These are phyloP conservation scores for Struthidea cinerea DNA, from an alignment of 2,113 vertebrate genomes.

Conservation along the genomic window DNA sequence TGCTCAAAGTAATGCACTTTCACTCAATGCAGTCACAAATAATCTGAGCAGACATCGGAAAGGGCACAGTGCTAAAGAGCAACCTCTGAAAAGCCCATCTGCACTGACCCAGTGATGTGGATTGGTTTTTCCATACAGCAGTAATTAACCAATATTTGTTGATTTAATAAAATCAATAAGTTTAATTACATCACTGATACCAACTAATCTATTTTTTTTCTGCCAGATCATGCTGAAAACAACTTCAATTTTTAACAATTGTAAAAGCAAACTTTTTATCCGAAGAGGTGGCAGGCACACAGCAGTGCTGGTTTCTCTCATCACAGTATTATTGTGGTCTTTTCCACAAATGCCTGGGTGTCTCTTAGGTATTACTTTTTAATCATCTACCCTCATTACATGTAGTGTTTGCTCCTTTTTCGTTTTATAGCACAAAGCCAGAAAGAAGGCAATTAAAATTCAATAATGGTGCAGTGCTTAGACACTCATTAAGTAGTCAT, in stretches of 20 bases:
- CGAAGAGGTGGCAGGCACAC: not conserved
- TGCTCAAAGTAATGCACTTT: not conserved
- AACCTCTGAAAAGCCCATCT: not conserved
- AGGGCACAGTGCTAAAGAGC: not conserved
- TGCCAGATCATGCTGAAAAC: not conserved
- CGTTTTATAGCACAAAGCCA: constrained; percentile 14
- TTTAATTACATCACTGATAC: not conserved
- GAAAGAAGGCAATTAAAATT: constrained; percentile 60
- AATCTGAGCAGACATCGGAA: not conserved
- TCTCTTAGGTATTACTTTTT: constrained; percentile 29
- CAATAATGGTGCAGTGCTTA: constrained; percentile 37
- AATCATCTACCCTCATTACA: constrained; percentile 24
- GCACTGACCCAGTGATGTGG: not conserved
- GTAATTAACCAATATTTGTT: not conserved
- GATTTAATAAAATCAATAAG: not conserved
- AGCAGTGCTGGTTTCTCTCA: not conserved
- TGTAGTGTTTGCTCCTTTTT: not conserved
- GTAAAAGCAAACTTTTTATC: not conserved
- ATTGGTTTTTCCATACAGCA: not conserved
- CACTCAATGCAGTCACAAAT: not conserved
- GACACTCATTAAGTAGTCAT: constrained; percentile 61
- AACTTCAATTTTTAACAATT: not conserved
- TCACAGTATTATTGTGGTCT: not conserved
- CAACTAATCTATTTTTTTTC: not conserved
- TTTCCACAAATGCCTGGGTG: not conserved